Evolutionary conservation across 1,140 invertebrate genomes (phyloP), one percentile per base, ranked within the genome.

Genomic region (Drosophila mauritiana): DNA sequence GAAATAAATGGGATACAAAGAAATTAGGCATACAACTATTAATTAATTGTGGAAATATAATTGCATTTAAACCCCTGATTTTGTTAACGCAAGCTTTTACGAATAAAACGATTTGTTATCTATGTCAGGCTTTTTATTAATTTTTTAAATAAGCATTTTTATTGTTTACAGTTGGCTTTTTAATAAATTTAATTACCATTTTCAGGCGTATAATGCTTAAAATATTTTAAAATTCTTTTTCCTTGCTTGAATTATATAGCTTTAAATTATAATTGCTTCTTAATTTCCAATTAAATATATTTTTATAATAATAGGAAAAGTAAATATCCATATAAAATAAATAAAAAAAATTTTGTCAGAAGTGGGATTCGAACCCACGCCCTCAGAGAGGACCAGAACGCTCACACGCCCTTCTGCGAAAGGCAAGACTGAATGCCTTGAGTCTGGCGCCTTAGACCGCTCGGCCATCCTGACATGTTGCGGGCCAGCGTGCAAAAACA

Each of bases 301-400:
- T 13, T 39, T 3, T 13, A 13, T 39, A 13, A 4, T 4, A 39
- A 13, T 13, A 13, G 12, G 12, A 3, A 13, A 39, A 13, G 36
- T 13, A 31, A 31, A 31, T 2, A 8, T 10, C 1, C 6, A 27
- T 27, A 27, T 27, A 45, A 56, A 55, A 36, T 12, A 46, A 53
- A 79, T 70, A 55, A 51, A 86, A 93, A 94, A 95, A 95, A 94
- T 57, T 93, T 93, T 96, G 95, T 96, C 95, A 96, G 95, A 95
- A 96, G 95, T 96, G 95, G 95, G 95, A 96, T 96, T 96, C 95
- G 95, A 96, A 96, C 95, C 95, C 95, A 96, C 95, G 95, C 95
- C 95, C 95, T 95, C 95, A 96, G 93, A 95, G 95, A 95, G 95
- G 95, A 96, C 95, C 95, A 95, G 95, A 96, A 95, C 92, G 89